phyloP scores from a whole-genome alignment of 2,888 invertebrate genomes.

The Mesorhabditis sp. region DNA sequence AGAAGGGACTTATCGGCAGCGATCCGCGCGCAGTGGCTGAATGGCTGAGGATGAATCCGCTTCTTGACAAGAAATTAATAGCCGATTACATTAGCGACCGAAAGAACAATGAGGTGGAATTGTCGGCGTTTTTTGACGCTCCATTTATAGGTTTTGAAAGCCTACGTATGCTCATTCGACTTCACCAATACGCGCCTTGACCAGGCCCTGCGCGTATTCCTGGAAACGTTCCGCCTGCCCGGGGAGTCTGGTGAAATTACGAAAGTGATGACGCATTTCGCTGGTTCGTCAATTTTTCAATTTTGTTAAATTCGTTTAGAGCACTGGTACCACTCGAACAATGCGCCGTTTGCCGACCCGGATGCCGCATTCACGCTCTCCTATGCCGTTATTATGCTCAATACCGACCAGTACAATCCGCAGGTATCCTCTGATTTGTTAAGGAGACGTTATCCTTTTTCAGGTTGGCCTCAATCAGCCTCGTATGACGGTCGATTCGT shows the following conservation, averaged over 20 bases:
- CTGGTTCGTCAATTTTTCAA: conserved; percentile 59
- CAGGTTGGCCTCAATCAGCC: conserved; percentile 46
- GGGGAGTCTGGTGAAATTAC: conserved; percentile 96
- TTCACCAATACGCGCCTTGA: conserved; percentile 84
- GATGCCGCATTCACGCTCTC: conserved; percentile 96
- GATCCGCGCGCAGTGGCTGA: conserved; percentile 63
- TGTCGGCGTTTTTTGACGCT: neutral
- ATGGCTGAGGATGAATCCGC: conserved; percentile 90
- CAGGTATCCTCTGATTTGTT: conserved; percentile 27
- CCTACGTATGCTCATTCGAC: conserved; percentile 75
- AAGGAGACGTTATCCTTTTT: neutral
- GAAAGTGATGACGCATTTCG: conserved; percentile 88
- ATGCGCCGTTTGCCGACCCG: conserved; percentile 86
- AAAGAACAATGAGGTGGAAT: conserved; percentile 56
- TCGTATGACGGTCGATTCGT: conserved; percentile 67
- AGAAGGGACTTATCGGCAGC: conserved; percentile 74
- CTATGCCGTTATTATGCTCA: conserved; percentile 98
- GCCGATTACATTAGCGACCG: conserved; percentile 75
- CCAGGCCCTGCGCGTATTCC: conserved; percentile 84
- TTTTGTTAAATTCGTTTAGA: conserved; percentile 27
- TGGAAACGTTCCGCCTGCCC: conserved; percentile 93
- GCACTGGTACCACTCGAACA: conserved; percentile 74
- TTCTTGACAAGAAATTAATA: conserved; percentile 91
- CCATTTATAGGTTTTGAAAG: conserved; percentile 34
- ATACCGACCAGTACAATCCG: conserved; percentile 97